Evolutionary conservation across 2,888 invertebrate species (phyloP).

Genomic region (Xestoiulus laeticollis): DNA sequence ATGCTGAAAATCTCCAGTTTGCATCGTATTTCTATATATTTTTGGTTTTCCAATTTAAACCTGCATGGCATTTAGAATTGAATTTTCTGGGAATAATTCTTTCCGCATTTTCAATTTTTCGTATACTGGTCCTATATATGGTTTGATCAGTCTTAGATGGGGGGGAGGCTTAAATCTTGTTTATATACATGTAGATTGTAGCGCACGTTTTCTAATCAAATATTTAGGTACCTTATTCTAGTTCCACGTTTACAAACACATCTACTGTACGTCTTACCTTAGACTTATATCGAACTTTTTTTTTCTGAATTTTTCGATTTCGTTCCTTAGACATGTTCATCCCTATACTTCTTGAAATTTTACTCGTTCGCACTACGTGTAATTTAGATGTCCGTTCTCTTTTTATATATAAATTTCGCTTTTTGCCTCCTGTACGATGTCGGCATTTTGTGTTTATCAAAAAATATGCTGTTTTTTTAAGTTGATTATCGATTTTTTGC

Average conservation of each 20-base stretch:
- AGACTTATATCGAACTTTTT: too few relatives aligned
- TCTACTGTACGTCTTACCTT: not conserved
- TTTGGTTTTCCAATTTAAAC: not conserved
- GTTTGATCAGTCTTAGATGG: not conserved
- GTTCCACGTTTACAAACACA: not conserved
- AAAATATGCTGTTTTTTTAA: slow-evolving; percentile 7
- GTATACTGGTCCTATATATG: not conserved
- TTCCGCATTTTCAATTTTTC: not conserved
- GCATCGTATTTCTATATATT: not conserved
- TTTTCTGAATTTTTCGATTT: not conserved
- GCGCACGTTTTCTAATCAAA: not conserved
- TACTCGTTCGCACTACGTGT: not conserved
- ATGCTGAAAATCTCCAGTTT: too few relatives aligned
- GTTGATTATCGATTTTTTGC: not conserved
- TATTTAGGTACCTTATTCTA: not conserved
- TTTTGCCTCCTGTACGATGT: not conserved
- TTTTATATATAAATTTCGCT: too few relatives aligned
- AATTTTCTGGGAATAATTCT: not conserved
- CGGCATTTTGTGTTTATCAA: not conserved
- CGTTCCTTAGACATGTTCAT: not conserved
- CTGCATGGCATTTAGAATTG: not conserved
- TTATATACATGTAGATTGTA: not conserved
- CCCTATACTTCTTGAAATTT: not conserved
- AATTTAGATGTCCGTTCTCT: not conserved
- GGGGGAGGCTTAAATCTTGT: not conserved